Percentiles rank a stretch among this genome's conserved stretches.
phyloP scores from a whole-genome alignment of 2,113 vertebrate genomes.

The Neoarius graeffei region DNA sequence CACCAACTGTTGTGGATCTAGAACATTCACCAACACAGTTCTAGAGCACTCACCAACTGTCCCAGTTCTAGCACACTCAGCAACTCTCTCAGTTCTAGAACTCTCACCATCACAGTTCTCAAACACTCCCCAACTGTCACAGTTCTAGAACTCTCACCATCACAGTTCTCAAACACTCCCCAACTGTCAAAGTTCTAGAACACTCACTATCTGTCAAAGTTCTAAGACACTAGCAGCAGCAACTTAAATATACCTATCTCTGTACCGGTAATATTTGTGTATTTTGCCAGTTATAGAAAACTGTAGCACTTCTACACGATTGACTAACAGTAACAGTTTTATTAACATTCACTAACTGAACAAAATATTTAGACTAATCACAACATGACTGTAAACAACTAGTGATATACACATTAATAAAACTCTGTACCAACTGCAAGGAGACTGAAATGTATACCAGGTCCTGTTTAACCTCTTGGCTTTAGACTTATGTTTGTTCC shows the following conservation, averaged over 20 bases:
- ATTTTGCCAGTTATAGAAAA: neutral
- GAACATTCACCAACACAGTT: neutral
- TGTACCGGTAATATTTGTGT: neutral
- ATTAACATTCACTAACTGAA: neutral
- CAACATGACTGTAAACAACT: neutral
- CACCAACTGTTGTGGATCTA: neutral
- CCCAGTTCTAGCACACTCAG: neutral
- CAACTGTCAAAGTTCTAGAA: neutral
- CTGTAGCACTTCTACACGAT: neutral
- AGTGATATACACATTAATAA: neutral
- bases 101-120: no score
- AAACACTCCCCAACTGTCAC: neutral
- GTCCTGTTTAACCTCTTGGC: neutral
- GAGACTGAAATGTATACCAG: neutral
- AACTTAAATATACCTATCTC: neutral
- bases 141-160: neutral
- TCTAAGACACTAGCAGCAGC: neutral
- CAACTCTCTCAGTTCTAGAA: neutral
- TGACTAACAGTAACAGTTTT: neutral
- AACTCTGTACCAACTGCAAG: neutral
- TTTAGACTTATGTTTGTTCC: neutral
- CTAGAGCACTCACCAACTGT: neutral
- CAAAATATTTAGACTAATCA: neutral
- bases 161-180: neutral
- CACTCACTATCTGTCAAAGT: neutral